Evolutionary conservation across 2,888 invertebrate genomes (phyloP), one percentile per base, ranked within the genome.

Genomic region (Callimorpha dominula): DNA sequence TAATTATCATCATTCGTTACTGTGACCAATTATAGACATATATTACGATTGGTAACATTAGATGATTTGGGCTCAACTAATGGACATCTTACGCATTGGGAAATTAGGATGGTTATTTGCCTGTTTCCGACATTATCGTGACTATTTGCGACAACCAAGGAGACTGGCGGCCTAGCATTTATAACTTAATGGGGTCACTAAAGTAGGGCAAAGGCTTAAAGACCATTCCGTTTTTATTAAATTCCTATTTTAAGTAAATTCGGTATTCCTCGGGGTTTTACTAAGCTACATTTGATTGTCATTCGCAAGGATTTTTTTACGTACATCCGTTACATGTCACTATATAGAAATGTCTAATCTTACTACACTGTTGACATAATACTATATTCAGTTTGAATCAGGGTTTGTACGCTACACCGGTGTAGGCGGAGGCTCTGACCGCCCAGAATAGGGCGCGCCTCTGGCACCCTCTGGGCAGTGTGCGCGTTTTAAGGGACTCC

Each of bases 101-200:
- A 14, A 20, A 46, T 49, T 49, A 65, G 14, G 46, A 46, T 14
- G 12, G 17, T 17, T 68, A 68, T 68, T n/a, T n/a, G 49, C 62
- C 20, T 42, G 46, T 50, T 60, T 46, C 20, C 54, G 42, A 69
- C 65, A 66, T 67, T 70, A 70, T 62, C 54, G 64, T 57, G 68
- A 50, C 62, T 57, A 42, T 60, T 66, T n/a, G n/a, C n/a, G n/a
- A n/a, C n/a, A n/a, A n/a, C n/a, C n/a, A n/a, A n/a, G n/a, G 40
- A 31, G 31, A 9, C 40, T 50, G 40, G 40, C 66, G 17, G 9
- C 17, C 66, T 52, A 17, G 52, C 15, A 65, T 17, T 9, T 31
- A 65, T 65, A 65, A 14, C 65, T 65, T 65, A 40, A 50, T 31
- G 50, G 66, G 66, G 49, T 66, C 50, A 52, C 9, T 40, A 50